Percentiles rank a stretch among this genome's conserved stretches.
phyloP scores from a whole-genome alignment of 2,113 vertebrate genomes.

The Tylochromis polylepis region DNA sequence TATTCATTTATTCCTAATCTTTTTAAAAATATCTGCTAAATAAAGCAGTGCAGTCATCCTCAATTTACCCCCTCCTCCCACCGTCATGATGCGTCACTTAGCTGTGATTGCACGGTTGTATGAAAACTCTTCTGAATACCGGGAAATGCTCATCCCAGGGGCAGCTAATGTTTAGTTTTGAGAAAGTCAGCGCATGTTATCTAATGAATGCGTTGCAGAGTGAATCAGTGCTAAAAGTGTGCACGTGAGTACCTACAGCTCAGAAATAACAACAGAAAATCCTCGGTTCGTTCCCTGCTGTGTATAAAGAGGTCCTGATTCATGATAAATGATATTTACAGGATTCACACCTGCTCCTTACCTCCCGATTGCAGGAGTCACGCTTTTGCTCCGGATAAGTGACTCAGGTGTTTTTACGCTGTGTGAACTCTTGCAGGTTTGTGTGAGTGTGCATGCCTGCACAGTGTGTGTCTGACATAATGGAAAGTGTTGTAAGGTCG shows the following conservation, averaged over 20 bases:
- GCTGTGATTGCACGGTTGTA: background rate
- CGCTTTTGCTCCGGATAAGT: background rate
- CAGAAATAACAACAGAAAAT: slow-evolving; percentile 27
- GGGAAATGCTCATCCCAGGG: background rate
- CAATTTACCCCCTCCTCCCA: background rate
- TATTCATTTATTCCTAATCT: background rate
- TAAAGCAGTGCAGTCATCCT: background rate
- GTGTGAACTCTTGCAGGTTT: background rate
- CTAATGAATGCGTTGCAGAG: slow-evolving; percentile 6
- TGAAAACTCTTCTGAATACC: background rate
- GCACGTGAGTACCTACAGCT: background rate
- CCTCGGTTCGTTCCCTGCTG: slow-evolving; percentile 5
- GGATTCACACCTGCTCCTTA: slow-evolving; percentile 3
- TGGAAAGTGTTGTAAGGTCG: background rate
- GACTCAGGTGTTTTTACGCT: slow-evolving; percentile 49
- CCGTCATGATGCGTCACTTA: background rate
- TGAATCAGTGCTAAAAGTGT: slow-evolving; percentile 14
- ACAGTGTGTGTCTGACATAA: background rate
- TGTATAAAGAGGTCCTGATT: slow-evolving; percentile 38
- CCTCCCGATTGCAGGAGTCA: background rate
- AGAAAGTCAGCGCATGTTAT: background rate
- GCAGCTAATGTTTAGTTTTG: background rate
- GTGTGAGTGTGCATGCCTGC: background rate
- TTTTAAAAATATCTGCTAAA: background rate
- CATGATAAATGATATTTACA: slow-evolving; percentile 61